These are phyloP conservation scores for Steinernema scapterisci DNA, from an alignment of 2,888 invertebrate genomes.

Conservation along the genomic window DNA sequence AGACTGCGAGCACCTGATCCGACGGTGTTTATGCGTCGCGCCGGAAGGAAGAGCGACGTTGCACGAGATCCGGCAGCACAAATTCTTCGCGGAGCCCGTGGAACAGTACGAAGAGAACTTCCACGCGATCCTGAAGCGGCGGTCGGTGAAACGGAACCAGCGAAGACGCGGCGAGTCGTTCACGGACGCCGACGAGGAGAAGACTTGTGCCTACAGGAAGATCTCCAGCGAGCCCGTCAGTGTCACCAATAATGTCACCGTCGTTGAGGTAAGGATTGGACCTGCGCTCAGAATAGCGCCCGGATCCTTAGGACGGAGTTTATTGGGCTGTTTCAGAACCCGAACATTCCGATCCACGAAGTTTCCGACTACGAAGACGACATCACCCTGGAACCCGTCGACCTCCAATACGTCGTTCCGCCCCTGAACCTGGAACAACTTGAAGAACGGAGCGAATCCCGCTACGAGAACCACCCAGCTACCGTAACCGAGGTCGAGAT, in stretches of 20 bases:
- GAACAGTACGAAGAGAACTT: constrained; percentile 34
- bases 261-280: constrained; percentile 9
- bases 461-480: constrained; percentile 6
- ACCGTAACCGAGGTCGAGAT: neutral
- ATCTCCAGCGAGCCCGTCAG: constrained; percentile 24
- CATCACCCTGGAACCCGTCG: constrained; percentile 16
- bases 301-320: too few relatives aligned
- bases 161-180: constrained; percentile 35
- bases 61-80: constrained; percentile 37
- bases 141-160: constrained; percentile 35
- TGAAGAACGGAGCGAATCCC: neutral
- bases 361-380: constrained; percentile 23
- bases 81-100: constrained; percentile 36
- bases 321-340: too few relatives aligned
- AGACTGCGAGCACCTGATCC: constrained; percentile 44
- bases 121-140: constrained; percentile 33
- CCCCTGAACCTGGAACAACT: neutral
- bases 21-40: constrained; percentile 40
- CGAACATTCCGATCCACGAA: neutral
- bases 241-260: neutral
- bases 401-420: constrained; percentile 5
- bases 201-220: constrained; percentile 27
- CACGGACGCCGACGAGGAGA: constrained; percentile 22
- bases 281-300: neutral
- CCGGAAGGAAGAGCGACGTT: constrained; percentile 41